Conservation (phyloP, 37 sponge, comb jelly and placozoan genomes). For the Dysidea cf. avara region DNA sequence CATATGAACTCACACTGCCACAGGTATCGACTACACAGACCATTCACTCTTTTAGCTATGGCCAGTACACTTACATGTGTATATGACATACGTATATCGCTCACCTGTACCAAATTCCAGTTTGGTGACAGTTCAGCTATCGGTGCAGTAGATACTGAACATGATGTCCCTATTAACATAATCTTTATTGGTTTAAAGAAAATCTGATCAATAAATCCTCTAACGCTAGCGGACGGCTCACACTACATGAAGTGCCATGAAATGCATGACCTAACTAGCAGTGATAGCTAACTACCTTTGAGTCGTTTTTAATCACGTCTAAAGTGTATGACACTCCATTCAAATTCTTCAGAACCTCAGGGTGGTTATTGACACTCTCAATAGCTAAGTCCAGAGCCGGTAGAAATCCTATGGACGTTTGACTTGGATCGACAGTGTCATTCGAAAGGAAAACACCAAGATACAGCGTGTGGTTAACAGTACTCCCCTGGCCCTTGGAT, state of each 20-base stretch:
- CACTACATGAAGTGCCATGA: too few species aligned
- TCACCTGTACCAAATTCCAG: conserved; percentile 71
- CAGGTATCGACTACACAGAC: too few species aligned
- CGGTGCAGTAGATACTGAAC: conserved; percentile 58
- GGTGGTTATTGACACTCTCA: conserved; percentile 32
- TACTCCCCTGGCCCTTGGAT: too few species aligned
- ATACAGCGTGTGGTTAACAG: background rate
- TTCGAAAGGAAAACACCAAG: background rate
- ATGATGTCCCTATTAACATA: conserved; percentile 65
- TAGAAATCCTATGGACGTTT: background rate
- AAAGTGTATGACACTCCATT: background rate
- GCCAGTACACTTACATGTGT: too few species aligned
- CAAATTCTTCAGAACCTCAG: conserved; percentile 2
- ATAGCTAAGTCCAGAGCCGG: conserved; percentile 37
- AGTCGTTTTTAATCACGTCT: background rate
- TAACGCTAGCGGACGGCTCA: conserved; percentile 23
- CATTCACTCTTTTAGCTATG: too few species aligned
- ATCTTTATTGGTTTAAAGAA: conserved; percentile 29
- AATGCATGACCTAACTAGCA: too few species aligned
- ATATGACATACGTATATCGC: too few species aligned
- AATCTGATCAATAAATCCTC: conserved; percentile 62
- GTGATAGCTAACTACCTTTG: conserved; percentile 27
- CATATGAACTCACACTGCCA: too few species aligned
- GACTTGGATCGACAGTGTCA: too few species aligned
- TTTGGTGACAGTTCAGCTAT: conserved; percentile 63